A percentile compares a stretch with the other conserved stretches of the same genome.
Conservation (phyloP, 2,888 invertebrate species). For the Crematogaster levior region DNA sequence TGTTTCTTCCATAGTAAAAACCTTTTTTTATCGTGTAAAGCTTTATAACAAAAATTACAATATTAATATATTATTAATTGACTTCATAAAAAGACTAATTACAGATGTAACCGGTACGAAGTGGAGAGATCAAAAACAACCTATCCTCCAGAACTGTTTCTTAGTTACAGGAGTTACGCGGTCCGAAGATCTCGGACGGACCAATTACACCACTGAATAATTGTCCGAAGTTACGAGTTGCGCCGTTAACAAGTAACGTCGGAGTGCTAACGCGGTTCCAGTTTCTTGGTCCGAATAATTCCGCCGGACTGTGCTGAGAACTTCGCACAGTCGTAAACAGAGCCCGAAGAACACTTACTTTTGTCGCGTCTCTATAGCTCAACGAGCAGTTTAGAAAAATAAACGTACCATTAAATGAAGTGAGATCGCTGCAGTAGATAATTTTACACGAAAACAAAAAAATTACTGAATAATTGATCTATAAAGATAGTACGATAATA, state of each 20-base stretch:
- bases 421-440: slow-evolving; percentile 8
- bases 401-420: slow-evolving; percentile 26
- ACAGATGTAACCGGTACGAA: slow-evolving; percentile 1
- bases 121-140: slow-evolving; percentile 36
- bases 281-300: slow-evolving; percentile 75
- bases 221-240: slow-evolving; percentile 74
- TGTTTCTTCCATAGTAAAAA: not conserved
- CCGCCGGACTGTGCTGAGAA: slow-evolving; percentile 62
- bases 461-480: slow-evolving; percentile 9
- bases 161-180: slow-evolving; percentile 63
- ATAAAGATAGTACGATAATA: not conserved
- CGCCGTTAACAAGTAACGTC: slow-evolving; percentile 73
- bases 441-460: not conserved
- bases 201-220: slow-evolving; percentile 74
- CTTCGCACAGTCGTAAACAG: slow-evolving; percentile 67
- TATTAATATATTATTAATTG: slow-evolving; percentile 9
- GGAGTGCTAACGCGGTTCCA: slow-evolving; percentile 70
- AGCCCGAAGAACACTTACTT: slow-evolving; percentile 46
- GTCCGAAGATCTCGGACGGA: slow-evolving; percentile 64
- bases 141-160: slow-evolving; percentile 12
- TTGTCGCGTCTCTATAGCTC: slow-evolving; percentile 47
- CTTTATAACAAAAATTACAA: not conserved
- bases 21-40: not conserved
- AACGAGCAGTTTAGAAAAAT: slow-evolving; percentile 45
- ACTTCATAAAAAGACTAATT: not conserved